Conservation (phyloP, 2,797 vertebrate genomes). For the Mycteria americana region DNA sequence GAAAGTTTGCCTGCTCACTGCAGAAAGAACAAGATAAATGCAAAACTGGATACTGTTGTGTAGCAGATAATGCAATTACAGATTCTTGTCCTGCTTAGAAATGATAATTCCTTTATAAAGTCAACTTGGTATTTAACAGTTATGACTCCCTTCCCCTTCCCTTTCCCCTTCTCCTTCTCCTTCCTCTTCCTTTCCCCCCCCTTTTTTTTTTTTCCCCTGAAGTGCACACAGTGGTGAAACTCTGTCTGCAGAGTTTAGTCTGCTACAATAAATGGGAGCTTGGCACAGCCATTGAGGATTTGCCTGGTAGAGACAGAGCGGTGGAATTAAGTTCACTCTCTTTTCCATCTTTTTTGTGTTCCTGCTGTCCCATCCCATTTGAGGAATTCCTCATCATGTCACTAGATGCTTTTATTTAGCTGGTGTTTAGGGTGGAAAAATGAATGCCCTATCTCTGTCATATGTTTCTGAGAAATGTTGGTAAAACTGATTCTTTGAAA, state of each 20-base stretch:
- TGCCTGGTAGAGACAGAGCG: background rate
- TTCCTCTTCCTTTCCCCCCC: accelerated
- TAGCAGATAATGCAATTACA: constrained; percentile 19
- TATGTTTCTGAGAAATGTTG: background rate
- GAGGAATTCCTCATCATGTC: background rate
- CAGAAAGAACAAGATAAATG: constrained; percentile 36
- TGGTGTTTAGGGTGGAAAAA: background rate
- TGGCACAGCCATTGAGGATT: background rate
- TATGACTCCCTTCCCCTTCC: background rate
- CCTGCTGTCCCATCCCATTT: background rate
- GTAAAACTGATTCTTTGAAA: background rate
- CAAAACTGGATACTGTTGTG: background rate
- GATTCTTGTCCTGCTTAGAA: background rate
- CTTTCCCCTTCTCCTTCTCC: accelerated
- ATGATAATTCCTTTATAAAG: background rate
- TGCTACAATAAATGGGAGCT: background rate
- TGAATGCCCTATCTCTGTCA: background rate
- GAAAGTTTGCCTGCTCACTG: constrained; percentile 15
- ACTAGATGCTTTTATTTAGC: background rate
- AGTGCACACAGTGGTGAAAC: background rate
- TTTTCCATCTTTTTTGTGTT: background rate
- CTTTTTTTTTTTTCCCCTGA: background rate
- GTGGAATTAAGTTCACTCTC: background rate
- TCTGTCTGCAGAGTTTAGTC: background rate
- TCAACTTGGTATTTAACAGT: background rate